These are phyloP conservation scores for Oreocharis arfaki DNA, from an alignment of 2,113 vertebrate species.

Conservation along the genomic window DNA sequence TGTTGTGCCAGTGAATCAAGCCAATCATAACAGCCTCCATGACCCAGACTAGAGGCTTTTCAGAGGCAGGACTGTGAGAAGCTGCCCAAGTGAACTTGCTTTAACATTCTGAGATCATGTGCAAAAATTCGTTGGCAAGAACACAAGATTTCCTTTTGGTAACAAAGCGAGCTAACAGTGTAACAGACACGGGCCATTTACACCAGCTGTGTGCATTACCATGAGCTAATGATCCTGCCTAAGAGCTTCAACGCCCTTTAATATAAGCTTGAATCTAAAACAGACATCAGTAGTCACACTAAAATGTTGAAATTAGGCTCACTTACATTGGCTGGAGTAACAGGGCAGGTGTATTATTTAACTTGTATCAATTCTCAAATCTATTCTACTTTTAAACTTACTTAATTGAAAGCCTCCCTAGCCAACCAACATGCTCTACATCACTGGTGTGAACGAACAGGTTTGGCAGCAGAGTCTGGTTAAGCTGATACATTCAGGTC, in stretches of 20 bases:
- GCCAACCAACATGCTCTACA: background rate
- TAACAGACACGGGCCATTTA: background rate
- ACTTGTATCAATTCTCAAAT: background rate
- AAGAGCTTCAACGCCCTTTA: background rate
- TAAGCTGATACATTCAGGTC: background rate
- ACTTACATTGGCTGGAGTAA: background rate
- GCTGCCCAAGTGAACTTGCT: background rate
- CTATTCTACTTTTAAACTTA: background rate
- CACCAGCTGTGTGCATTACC: background rate
- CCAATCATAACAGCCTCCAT: fast-evolving
- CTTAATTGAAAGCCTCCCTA: background rate
- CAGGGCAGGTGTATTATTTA: background rate
- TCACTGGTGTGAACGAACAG: background rate
- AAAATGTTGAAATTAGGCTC: background rate
- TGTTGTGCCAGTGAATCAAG: background rate
- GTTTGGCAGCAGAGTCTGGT: background rate
- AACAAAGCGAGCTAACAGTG: background rate
- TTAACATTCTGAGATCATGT: background rate
- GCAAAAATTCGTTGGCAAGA: background rate
- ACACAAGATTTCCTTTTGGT: background rate
- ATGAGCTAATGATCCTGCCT: background rate
- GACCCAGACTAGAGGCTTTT: background rate
- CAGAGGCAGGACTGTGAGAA: background rate
- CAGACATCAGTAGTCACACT: background rate
- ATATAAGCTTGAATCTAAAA: background rate